These are phyloP conservation scores for Aspidiotus destructor DNA, from an alignment of 2,888 invertebrate species.

Conservation along the genomic window DNA sequence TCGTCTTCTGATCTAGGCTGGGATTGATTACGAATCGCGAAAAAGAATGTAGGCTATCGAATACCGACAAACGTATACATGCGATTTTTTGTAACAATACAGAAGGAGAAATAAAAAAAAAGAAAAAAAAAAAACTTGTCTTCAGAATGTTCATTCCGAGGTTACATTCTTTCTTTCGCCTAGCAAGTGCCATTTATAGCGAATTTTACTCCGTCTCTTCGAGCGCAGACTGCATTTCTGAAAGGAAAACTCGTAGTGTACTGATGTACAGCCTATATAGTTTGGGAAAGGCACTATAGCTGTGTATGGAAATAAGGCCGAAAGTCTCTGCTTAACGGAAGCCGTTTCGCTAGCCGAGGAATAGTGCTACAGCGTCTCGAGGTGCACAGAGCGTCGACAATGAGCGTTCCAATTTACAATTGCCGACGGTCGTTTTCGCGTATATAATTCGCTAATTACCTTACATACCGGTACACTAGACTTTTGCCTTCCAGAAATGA, in stretches of 20 bases:
- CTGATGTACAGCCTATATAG: neutral
- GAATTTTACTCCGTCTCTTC: slow-evolving; percentile 17
- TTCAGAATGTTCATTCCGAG: slow-evolving; percentile 14
- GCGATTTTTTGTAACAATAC: slow-evolving; percentile 8
- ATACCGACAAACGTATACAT: slow-evolving; percentile 1
- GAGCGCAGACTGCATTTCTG: slow-evolving; percentile 4
- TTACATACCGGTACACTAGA: neutral
- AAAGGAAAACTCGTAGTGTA: slow-evolving; percentile 3
- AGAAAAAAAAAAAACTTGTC: slow-evolving; percentile 6
- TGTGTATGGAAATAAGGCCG: too few relatives aligned
- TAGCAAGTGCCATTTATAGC: slow-evolving; percentile 31
- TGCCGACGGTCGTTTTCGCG: neutral
- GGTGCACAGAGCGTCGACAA: slow-evolving; percentile 11
- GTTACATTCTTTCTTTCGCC: slow-evolving; percentile 32
- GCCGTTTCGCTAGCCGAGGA: too few relatives aligned
- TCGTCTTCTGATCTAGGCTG: too few relatives aligned
- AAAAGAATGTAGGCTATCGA: neutral
- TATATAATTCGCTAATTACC: neutral
- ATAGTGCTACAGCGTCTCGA: too few relatives aligned
- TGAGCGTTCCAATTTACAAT: neutral
- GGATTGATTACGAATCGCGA: too few relatives aligned
- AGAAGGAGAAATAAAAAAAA: slow-evolving; percentile 1
- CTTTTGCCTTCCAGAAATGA: slow-evolving; percentile 7
- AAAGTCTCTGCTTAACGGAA: too few relatives aligned
- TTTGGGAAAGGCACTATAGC: too few relatives aligned